Conservation (phyloP, 2,888 invertebrate genomes). For the Drosophila neotestacea region DNA sequence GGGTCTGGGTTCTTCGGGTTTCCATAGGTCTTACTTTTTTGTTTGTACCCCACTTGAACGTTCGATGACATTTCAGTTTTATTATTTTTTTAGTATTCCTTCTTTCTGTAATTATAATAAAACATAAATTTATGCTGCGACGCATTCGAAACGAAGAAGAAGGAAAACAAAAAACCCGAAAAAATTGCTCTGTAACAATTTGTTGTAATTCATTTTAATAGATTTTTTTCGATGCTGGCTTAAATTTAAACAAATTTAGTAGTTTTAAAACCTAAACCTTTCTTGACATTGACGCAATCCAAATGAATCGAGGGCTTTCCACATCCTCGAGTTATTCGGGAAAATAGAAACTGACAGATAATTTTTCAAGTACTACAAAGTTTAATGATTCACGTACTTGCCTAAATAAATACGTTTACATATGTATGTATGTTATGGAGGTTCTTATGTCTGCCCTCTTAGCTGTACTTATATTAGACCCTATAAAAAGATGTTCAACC, state of each 20-base stretch:
- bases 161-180: background rate
- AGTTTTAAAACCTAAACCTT: background rate
- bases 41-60: slow-evolving; percentile 69
- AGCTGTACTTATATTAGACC: slow-evolving; percentile 52
- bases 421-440: background rate
- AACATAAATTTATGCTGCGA: slow-evolving; percentile 71
- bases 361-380: background rate
- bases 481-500: slow-evolving; percentile 32
- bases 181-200: slow-evolving; percentile 17
- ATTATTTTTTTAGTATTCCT: slow-evolving; percentile 47
- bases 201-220: slow-evolving; percentile 21
- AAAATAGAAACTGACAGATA: slow-evolving; percentile 1
- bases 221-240: background rate
- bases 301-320: background rate
- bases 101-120: slow-evolving; percentile 73
- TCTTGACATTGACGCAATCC: too few species aligned
- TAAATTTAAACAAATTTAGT: slow-evolving; percentile 7
- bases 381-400: slow-evolving; percentile 55
- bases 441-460: slow-evolving; percentile 17
- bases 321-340: background rate
- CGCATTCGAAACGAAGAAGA: slow-evolving; percentile 10
- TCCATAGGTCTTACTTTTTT: slow-evolving; percentile 10
- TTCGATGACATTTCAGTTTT: slow-evolving; percentile 83
- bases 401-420: slow-evolving; percentile 43
- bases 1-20: slow-evolving; percentile 22